Evolutionary conservation across 1,140 invertebrate genomes (phyloP), one percentile per base, ranked within the genome.

Genomic region (Drosophila pandora): DNA sequence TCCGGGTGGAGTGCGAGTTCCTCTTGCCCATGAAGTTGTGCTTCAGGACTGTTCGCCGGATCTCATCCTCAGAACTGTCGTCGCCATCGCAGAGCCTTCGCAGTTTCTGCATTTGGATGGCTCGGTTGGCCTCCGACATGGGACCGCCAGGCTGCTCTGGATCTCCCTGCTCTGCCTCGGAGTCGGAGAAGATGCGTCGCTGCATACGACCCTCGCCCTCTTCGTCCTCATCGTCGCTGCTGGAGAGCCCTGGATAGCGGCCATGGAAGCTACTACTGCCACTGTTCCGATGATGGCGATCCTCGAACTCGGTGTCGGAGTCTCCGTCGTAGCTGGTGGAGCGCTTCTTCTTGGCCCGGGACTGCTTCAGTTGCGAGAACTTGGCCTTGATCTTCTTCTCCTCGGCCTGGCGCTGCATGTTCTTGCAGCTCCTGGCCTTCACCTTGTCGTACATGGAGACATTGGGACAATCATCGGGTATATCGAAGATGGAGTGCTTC

Each of bases 391-490:
- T 94, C 91, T 95, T 95, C 92, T 97, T 97, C 92, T 97, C 95
- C 92, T 97, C 96, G 87, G 97, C 96, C 78, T 97, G 94, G 90
- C 97, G 97, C 91, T 97, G 96, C 95, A 97, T 96, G 87, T 97
- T 96, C 91, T 97, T 97, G 58, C 96, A 98, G 23, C 97, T 98
- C 43, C 98, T 94, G 3, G 97, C 96, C 92, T 99, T 99, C 0
- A 99, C 97, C 92, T 99, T 99, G 90, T 99, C 98, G 91, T 99
- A 99, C 98, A 99, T 99, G 32, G 98, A 99, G 63, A 98, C 97
- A 89, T 98, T 98, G 2, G 96, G 96, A 68, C 96, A 97, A 80
- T 98, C 97, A 81, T 97, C 96, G 22, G 97, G 94, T 63, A 97
- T 97, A 89, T 97, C 96, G 92, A 97, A 98, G 75, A 97, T 97